Conservation (phyloP, 2,113 vertebrate species). For the Porphyrio hochstetteri region DNA sequence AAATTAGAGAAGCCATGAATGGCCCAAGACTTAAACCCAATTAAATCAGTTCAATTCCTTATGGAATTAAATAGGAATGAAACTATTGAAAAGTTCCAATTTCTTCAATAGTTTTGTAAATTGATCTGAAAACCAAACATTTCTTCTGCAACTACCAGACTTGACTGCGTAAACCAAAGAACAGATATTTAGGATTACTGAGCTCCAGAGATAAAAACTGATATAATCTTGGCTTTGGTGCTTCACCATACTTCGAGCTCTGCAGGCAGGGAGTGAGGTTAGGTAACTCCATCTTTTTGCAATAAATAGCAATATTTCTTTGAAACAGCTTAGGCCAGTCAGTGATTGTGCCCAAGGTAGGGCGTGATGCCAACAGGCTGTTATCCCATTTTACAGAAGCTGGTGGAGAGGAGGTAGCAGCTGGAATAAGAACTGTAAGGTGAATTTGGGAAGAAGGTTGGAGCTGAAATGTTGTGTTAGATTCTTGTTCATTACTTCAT, state of each 20-base stretch:
- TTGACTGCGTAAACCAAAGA: neutral
- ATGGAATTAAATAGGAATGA: neutral
- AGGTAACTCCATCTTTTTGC: neutral
- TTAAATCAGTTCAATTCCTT: neutral
- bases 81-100: neutral
- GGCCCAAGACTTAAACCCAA: neutral
- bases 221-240: accelerated
- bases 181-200: neutral
- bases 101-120: neutral
- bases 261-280: neutral
- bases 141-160: neutral
- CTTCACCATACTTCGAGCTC: neutral
- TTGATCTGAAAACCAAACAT: neutral
- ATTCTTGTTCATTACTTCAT: neutral
- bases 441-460: neutral
- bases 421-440: neutral
- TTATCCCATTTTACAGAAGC: neutral
- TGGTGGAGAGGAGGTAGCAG: neutral
- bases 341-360: neutral
- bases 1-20: neutral
- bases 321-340: neutral
- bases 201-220: neutral
- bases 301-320: neutral
- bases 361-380: neutral
- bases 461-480: neutral